These are phyloP conservation scores for Platysteira castanea DNA, from an alignment of 2,113 vertebrate genomes.

Conservation along the genomic window DNA sequence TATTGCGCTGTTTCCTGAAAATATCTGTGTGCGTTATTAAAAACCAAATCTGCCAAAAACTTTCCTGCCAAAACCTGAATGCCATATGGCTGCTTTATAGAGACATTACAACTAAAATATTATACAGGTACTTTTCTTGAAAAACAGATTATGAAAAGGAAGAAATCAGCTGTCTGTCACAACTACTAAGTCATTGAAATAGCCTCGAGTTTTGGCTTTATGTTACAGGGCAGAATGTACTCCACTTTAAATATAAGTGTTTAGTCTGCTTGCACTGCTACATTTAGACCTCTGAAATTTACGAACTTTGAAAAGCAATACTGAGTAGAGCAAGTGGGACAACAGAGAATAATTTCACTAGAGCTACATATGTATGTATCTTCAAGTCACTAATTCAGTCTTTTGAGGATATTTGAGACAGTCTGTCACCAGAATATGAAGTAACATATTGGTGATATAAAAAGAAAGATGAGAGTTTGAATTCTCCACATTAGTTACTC, in stretches of 20 bases:
- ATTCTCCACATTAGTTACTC: not conserved
- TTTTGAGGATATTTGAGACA: not conserved
- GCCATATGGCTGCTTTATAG: not conserved
- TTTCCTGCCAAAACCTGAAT: not conserved
- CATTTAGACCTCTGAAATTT: conserved; percentile 8
- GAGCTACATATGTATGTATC: not conserved
- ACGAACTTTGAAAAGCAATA: not conserved
- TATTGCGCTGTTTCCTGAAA: not conserved
- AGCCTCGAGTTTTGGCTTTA: not conserved
- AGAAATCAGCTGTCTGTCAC: not conserved
- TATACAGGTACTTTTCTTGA: not conserved
- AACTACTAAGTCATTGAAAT: not conserved
- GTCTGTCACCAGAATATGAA: not conserved
- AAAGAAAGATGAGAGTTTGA: not conserved
- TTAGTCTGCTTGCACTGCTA: not conserved
- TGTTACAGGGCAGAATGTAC: not conserved
- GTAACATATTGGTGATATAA: not conserved
- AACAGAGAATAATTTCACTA: not conserved
- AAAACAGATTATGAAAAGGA: not conserved
- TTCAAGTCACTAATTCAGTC: not conserved
- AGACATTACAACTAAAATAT: not conserved
- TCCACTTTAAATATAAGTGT: not conserved
- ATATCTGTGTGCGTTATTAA: not conserved
- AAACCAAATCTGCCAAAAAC: not conserved
- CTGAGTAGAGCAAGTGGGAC: not conserved